Percentiles rank a stretch among this genome's conserved stretches.
Conservation (phyloP, 2,797 vertebrate species). For the Lagorchestes hirsutus region DNA sequence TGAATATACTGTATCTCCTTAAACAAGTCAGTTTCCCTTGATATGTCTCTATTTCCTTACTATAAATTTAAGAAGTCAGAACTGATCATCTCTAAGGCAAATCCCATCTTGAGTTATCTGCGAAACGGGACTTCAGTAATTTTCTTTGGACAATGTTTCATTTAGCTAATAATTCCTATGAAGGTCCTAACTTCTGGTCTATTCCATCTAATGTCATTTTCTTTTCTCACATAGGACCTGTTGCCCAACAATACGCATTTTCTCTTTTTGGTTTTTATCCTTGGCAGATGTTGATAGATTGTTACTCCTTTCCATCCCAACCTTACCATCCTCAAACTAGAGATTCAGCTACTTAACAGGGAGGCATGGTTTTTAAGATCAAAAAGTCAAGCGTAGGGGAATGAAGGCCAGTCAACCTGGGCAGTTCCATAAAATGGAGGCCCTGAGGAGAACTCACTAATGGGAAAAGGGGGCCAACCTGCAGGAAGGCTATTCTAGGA, state of each 20-base stretch:
- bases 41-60: not conserved
- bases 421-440: not conserved
- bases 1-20: not conserved
- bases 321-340: not conserved
- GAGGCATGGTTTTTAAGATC: not conserved
- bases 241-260: not conserved
- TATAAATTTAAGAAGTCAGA: not conserved
- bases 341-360: not conserved
- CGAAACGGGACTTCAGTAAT: not conserved
- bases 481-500: not conserved
- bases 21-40: not conserved
- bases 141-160: slow-evolving; percentile 1
- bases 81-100: not conserved
- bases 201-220: not conserved
- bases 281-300: not conserved
- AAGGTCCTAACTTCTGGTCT: slow-evolving; percentile 1
- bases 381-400: not conserved
- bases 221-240: not conserved
- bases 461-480: not conserved
- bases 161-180: slow-evolving; percentile 24
- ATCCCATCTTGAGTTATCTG: not conserved
- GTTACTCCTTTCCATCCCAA: slow-evolving; percentile 2
- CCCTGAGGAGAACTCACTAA: not conserved
- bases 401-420: not conserved
- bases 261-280: slow-evolving; percentile 19